Conservation (phyloP, 2,113 vertebrate genomes). For the Anolis carolinensis region DNA sequence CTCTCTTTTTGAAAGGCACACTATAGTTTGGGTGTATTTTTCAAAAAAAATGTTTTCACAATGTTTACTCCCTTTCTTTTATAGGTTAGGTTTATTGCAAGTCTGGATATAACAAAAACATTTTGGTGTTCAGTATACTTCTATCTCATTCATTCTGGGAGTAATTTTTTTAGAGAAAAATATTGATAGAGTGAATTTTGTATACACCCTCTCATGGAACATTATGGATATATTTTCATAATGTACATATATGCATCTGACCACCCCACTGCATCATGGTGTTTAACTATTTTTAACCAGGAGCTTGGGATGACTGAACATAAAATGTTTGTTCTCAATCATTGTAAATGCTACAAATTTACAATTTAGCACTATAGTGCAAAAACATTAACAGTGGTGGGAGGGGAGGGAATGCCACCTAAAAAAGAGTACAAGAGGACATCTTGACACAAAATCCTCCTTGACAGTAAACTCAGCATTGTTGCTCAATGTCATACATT, state of each 20-base stretch:
- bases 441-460: background rate
- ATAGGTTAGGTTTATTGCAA: background rate
- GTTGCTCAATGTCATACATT: too few relatives aligned
- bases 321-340: background rate
- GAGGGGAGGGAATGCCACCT: background rate
- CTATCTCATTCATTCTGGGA: too few relatives aligned
- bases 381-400: background rate
- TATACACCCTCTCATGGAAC: background rate
- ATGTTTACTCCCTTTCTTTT: background rate
- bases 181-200: background rate
- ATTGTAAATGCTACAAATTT: background rate
- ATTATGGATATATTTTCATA: background rate
- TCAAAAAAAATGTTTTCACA: background rate
- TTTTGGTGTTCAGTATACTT: too few relatives aligned
- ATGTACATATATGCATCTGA: background rate
- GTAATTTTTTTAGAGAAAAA: too few relatives aligned
- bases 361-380: background rate
- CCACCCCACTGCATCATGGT: background rate
- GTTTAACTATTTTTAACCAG: background rate
- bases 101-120: background rate
- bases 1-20: too few relatives aligned
- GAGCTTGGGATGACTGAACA: background rate
- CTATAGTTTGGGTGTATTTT: background rate
- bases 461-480: background rate
- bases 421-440: background rate